Conservation (phyloP, 2,113 vertebrate species). For the Mastomys natalensis region DNA sequence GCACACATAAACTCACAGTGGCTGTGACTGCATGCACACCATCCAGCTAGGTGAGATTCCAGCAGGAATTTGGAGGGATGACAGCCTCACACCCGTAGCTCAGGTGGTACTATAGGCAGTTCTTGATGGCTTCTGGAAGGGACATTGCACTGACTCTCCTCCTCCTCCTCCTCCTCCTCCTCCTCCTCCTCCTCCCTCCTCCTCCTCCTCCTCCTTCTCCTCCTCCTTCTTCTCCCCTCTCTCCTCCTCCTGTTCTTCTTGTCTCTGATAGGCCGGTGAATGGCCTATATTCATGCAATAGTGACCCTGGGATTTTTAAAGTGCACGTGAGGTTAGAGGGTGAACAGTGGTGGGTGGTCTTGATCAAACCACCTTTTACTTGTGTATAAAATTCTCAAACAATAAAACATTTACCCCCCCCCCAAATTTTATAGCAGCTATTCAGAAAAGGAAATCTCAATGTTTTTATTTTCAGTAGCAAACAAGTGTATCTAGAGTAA, state of each 20-base stretch:
- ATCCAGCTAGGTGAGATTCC: background rate
- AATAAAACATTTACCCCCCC: background rate
- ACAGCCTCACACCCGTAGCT: background rate
- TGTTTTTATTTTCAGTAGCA: background rate
- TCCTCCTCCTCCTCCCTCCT: no score
- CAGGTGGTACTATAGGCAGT: background rate
- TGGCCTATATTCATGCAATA: no score
- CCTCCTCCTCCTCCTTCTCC: background rate
- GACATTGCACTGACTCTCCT: background rate
- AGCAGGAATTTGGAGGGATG: background rate
- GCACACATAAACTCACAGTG: background rate
- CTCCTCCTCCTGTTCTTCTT: background rate
- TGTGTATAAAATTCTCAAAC: background rate
- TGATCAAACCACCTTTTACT: background rate
- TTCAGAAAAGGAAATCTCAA: background rate
- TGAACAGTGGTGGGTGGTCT: background rate
- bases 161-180: no score
- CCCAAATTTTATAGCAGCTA: background rate
- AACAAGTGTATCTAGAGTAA: background rate
- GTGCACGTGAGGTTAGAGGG: background rate
- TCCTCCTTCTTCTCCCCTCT: accelerated
- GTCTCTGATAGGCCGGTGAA: background rate
- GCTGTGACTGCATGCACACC: background rate
- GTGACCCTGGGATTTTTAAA: background rate
- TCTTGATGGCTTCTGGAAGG: no score